Percentiles rank a stretch among this genome's conserved stretches.
Evolutionary conservation across 2,888 invertebrate species (phyloP).

Genomic region (Myathropa florea): DNA sequence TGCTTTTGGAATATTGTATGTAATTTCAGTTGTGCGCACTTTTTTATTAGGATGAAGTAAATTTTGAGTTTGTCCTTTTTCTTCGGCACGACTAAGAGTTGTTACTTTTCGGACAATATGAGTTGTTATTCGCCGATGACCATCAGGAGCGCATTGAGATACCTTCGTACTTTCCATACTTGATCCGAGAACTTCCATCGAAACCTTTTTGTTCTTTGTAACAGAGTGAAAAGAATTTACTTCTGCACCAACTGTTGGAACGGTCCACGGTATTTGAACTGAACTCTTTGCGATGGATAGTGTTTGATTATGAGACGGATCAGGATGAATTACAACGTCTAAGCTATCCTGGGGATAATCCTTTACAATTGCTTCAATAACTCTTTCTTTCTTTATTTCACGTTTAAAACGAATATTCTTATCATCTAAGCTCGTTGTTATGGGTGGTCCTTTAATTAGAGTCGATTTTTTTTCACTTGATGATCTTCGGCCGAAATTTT

Average conservation of each 20-base stretch:
- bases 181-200: slow-evolving; percentile 92
- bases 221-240: slow-evolving; percentile 85
- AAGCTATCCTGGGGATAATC: slow-evolving; percentile 74
- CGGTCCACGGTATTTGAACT: slow-evolving; percentile 9
- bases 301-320: slow-evolving; percentile 79
- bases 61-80: slow-evolving; percentile 85
- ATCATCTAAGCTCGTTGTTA: slow-evolving; percentile 83
- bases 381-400: slow-evolving; percentile 83
- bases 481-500: slow-evolving; percentile 59
- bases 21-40: slow-evolving; percentile 81
- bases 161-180: slow-evolving; percentile 92
- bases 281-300: slow-evolving; percentile 19
- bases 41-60: slow-evolving; percentile 82
- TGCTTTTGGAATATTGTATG: slow-evolving; percentile 82
- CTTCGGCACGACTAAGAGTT: slow-evolving; percentile 92
- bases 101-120: slow-evolving; percentile 94
- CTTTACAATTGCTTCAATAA: slow-evolving; percentile 82
- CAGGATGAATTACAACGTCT: too few relatives aligned
- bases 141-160: slow-evolving; percentile 89
- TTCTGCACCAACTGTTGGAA: slow-evolving; percentile 72
- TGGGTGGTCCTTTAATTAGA: slow-evolving; percentile 82
- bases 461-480: slow-evolving; percentile 36
- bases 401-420: slow-evolving; percentile 80
- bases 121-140: slow-evolving; percentile 91
- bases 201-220: slow-evolving; percentile 90